phyloP scores from a whole-genome alignment of 2,888 invertebrate species.

The Heliconius aoede region DNA sequence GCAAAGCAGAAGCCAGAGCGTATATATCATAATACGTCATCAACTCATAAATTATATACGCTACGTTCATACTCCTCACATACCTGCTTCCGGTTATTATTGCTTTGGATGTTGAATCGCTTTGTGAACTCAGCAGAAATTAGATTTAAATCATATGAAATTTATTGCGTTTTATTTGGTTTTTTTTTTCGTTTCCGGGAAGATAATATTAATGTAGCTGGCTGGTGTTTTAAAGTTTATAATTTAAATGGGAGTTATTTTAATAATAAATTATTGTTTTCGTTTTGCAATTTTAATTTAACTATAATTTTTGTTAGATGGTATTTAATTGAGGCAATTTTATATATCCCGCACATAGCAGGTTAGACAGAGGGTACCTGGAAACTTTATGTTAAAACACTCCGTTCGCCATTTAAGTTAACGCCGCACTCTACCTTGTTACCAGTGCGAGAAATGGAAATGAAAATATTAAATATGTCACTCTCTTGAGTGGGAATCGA shows the following conservation, averaged over 20 bases:
- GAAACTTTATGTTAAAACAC: neutral
- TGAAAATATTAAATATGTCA: too few relatives aligned
- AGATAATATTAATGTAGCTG: neutral
- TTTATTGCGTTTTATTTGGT: slow-evolving; percentile 4
- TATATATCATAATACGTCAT: slow-evolving; percentile 72
- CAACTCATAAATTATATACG: slow-evolving; percentile 71
- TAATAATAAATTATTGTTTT: too few relatives aligned
- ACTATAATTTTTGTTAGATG: too few relatives aligned
- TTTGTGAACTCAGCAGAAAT: slow-evolving; percentile 27
- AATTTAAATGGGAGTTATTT: too few relatives aligned
- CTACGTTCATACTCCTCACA: slow-evolving; percentile 31
- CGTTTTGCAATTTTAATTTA: too few relatives aligned
- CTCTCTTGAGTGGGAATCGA: too few relatives aligned
- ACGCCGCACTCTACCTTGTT: too few relatives aligned
- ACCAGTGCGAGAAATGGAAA: too few relatives aligned
- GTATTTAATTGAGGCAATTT: too few relatives aligned
- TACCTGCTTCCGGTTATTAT: slow-evolving; percentile 44
- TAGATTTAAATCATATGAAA: slow-evolving; percentile 24
- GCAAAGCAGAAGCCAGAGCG: slow-evolving; percentile 57
- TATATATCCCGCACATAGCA: too few relatives aligned
- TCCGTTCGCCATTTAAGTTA: neutral
- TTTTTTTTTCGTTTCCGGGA: neutral
- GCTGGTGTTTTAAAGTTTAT: neutral
- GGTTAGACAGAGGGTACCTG: neutral
- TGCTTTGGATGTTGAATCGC: slow-evolving; percentile 25